Base-by-base conservation (phyloP, 2,113 vertebrate species). In the Mustela lutreola region DNA sequence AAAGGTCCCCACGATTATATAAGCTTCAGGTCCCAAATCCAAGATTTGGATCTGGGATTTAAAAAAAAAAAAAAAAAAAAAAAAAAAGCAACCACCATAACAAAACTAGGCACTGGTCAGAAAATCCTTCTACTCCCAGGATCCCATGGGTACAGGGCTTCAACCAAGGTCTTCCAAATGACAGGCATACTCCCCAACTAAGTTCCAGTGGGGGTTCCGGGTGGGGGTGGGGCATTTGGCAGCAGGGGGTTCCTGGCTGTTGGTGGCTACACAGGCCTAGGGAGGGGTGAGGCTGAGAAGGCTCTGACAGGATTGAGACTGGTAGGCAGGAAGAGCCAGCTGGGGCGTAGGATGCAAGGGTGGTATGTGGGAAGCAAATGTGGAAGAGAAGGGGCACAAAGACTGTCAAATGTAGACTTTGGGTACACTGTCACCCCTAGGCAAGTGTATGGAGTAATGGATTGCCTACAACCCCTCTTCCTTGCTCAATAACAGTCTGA, bases 11-110 rank as follows among this genome's bases (percentile, higher is more conserved):
- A 92, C 39, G 70, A 92, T 79, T 87, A 62, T 26, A 73, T 79
- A 92, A 76, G 42, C 73, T 81, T 93, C 65, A 90, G 63, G 62
- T 93, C n/a, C 53, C 76, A 67, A 33, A 67, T 67, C 85, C 73
- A 94, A 86, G 63, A 67, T 67, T 67, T 67, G 63, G 63, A 90
- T 60, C 12, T 33, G 89, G 48, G 63, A 56, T 88, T 94, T 28
- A 39, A 92, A 92, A 81, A 58, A 67, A 36, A n/a, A 79, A 83
- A 56, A 80, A 31, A 21, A 86, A 80, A 36, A 36, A 36, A 36
- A 36, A 39, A 39, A 39, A 39, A 39, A 39, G 11, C 60, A 91
- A 65, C 33, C 19, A 91, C n/a, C 12, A 88, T 33, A 65, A 90
- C 11, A 48, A 92, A 96, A 83, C 33, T 31, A 53, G 48, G 60